phyloP scores from a whole-genome alignment of 2,113 vertebrate genomes.

The mouse (Mus musculus) region DNA sequence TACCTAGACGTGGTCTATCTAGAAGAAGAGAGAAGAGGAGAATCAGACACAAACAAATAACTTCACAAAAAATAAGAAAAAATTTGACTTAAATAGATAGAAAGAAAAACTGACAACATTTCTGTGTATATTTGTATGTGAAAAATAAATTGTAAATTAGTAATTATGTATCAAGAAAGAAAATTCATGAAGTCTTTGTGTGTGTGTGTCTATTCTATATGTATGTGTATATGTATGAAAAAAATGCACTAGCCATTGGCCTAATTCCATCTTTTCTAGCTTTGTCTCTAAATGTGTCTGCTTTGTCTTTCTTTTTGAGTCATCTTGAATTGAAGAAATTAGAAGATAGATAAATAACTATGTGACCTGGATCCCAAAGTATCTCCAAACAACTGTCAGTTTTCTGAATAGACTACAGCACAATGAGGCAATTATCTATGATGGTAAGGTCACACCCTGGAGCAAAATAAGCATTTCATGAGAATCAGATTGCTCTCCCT shows the following conservation, averaged over 20 bases:
- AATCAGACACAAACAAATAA: background rate
- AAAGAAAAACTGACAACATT: background rate
- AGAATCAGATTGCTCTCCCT: background rate
- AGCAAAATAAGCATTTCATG: no score
- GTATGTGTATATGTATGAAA: background rate
- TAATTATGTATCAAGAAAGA: background rate
- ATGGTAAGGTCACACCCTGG: background rate
- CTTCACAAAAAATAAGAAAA: background rate
- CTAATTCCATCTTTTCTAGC: background rate
- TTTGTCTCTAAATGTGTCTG: background rate
- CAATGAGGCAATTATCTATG: background rate
- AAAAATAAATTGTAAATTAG: background rate
- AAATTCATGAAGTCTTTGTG: background rate
- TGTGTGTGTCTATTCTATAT: no score
- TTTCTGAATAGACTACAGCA: background rate
- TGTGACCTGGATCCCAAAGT: background rate
- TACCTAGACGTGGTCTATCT: background rate
- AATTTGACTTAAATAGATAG: background rate
- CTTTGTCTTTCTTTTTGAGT: background rate
- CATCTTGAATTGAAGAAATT: background rate
- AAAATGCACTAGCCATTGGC: background rate
- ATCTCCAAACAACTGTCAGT: no score
- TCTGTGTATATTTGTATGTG: background rate
- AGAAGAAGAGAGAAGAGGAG: background rate
- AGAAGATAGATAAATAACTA: background rate